A percentile compares a stretch with the other conserved stretches of the same genome.
These are phyloP conservation scores for Hemicrepidius hirtus DNA, from an alignment of 2,888 invertebrate species.

Conservation along the genomic window DNA sequence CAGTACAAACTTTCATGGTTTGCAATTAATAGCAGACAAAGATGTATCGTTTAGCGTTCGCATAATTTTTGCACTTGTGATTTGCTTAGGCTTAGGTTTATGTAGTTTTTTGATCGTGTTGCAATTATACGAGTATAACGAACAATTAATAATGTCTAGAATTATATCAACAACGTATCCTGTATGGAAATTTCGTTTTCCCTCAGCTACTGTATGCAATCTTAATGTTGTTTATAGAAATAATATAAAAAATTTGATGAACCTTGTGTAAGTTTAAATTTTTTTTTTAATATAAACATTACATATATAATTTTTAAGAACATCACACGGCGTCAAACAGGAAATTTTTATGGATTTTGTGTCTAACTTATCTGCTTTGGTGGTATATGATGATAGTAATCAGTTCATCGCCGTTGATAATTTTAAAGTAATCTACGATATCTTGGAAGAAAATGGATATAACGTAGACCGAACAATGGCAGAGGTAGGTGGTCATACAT, in stretches of 20 bases:
- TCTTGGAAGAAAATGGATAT: constrained; percentile 4
- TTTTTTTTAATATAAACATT: background rate
- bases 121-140: constrained; percentile 46
- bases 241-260: constrained; percentile 3
- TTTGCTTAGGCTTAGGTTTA: constrained; percentile 39
- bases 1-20: constrained; percentile 39
- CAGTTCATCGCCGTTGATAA: constrained; percentile 6
- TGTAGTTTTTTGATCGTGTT: constrained; percentile 49
- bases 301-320: too few species aligned
- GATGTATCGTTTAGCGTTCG: constrained; percentile 23
- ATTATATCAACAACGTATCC: constrained; percentile 64
- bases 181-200: constrained; percentile 64
- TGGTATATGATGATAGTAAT: constrained; percentile 11
- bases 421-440: constrained; percentile 15
- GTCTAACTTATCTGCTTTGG: constrained; percentile 16
- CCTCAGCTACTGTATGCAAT: constrained; percentile 67
- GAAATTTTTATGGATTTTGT: constrained; percentile 27
- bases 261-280: background rate
- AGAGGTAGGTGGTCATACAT: constrained; percentile 2
- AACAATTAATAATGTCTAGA: constrained; percentile 55
- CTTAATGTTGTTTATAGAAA: constrained; percentile 65
- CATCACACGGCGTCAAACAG: background rate
- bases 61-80: constrained; percentile 37
- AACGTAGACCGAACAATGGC: constrained; percentile 27
- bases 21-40: constrained; percentile 28